phyloP scores from a whole-genome alignment of 30 jellyfish, hydroid and myxozoan species.

The Cassiopea xamachana region DNA sequence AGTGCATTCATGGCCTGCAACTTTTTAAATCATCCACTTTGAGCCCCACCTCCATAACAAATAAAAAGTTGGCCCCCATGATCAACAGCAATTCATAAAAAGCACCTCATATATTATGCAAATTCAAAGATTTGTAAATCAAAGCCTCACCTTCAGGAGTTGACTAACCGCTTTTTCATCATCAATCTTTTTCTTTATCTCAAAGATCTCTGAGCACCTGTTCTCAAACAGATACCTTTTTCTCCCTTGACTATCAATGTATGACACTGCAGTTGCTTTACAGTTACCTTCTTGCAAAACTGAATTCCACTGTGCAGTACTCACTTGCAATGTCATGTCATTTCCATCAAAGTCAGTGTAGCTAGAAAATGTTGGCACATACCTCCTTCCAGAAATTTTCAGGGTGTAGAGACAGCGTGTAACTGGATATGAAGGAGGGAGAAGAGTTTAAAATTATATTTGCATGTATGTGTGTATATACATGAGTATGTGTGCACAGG shows the following conservation, averaged over 20 bases:
- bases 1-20: no score
- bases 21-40: no score
- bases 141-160: neutral
- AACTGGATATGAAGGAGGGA: neutral
- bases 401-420: neutral
- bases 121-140: neutral
- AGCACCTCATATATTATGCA: neutral
- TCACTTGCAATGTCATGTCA: constrained; percentile 1
- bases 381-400: constrained; percentile 1
- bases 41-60: no score
- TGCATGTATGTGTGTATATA: neutral
- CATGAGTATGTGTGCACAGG: neutral
- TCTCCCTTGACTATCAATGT: constrained; percentile 17
- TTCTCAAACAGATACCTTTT: constrained; percentile 17
- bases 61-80: no score
- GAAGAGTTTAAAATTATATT: neutral
- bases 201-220: constrained; percentile 45
- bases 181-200: neutral
- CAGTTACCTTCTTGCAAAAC: constrained; percentile 19
- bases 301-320: neutral
- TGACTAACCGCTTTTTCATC: constrained; percentile 11
- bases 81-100: neutral
- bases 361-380: constrained; percentile 51
- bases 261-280: neutral
- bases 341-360: neutral